phyloP scores from a whole-genome alignment of 1,140 invertebrate genomes.

The Sipha flava region DNA sequence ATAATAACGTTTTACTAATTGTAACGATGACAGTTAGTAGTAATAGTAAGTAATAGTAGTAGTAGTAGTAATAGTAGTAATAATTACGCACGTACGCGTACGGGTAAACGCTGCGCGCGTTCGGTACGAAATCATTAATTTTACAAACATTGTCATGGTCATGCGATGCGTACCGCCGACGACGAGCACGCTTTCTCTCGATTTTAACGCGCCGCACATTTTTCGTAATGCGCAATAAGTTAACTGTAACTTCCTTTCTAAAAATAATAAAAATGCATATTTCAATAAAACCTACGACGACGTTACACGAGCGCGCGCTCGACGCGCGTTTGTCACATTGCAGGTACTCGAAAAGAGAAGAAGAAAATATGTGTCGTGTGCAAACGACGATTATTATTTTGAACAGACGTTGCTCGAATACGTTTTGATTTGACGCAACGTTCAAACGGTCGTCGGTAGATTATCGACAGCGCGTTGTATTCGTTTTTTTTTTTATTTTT shows the following conservation, averaged over 20 bases:
- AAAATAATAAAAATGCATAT: neutral
- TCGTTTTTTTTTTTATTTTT: neutral
- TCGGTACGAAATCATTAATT: neutral
- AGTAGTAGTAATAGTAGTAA: neutral
- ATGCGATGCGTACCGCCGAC: neutral
- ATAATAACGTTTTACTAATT: too few relatives aligned
- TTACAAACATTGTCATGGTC: slow-evolving; percentile 21
- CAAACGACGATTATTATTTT: too few relatives aligned
- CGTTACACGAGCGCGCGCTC: too few relatives aligned
- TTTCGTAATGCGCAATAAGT: slow-evolving; percentile 6
- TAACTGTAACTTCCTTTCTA: slow-evolving; percentile 22
- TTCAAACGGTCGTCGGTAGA: too few relatives aligned
- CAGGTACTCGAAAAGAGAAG: too few relatives aligned
- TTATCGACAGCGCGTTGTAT: too few relatives aligned
- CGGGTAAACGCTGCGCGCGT: neutral
- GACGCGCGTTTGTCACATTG: too few relatives aligned
- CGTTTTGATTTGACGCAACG: too few relatives aligned
- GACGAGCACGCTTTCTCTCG: neutral
- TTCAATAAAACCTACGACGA: too few relatives aligned
- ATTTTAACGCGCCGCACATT: neutral
- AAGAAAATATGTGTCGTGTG: too few relatives aligned
- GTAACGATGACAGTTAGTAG: too few relatives aligned
- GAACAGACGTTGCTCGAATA: too few relatives aligned
- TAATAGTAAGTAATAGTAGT: neutral
- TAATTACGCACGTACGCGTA: neutral